Base-by-base conservation (phyloP, 1,140 invertebrate species). In the Cheumatopsyche charites region DNA sequence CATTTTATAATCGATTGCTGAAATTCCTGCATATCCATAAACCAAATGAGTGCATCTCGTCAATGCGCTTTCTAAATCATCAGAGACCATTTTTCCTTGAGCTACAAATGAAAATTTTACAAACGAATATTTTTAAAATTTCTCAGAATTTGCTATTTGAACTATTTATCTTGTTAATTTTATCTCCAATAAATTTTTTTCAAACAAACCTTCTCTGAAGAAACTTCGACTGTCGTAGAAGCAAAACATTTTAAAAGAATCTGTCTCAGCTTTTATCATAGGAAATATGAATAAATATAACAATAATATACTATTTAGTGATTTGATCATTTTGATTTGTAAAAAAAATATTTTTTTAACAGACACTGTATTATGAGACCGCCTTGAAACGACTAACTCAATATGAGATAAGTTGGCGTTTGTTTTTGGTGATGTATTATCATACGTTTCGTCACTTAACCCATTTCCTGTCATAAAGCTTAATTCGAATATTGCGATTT, bases 11-110 rank as follows among this genome's bases (percentile, higher is more conserved):
- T 84, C 90, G 15, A 88, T 87, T 9, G 88, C 82, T 75, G 92
- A 89, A 15, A 97, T 87, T 13, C 90, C 91, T 12, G 93, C 92
- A 78, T 91, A 97, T 43, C 94, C 93, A 78, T 96, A 96, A 41
- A 96, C 85, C 58, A 96, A 78, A 80, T 96, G 94, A 0, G 92
- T 92, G 83, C 94, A 97, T 77, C 92, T 89, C 19, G 89, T 85
- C 7, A 93, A 80, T 0, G 90, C 90, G 0, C 89, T 87, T 72
- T 91, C 89, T 67, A 95, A 79, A 78, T 95, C 91, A 7, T 87
- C 82, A 0, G 91, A 80, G 74, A 89, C 87, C 78, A 94, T 91
- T 78, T 92, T 92, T 15, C 89, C 91, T 78, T 90, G 87, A 76
- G 91, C 92, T 94, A 79, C 74, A 83, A 82, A 23, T 21, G 11